Evolutionary conservation across 64 coral and sea anemone species (phyloP).

Genomic region (Pocillopora damicornis): DNA sequence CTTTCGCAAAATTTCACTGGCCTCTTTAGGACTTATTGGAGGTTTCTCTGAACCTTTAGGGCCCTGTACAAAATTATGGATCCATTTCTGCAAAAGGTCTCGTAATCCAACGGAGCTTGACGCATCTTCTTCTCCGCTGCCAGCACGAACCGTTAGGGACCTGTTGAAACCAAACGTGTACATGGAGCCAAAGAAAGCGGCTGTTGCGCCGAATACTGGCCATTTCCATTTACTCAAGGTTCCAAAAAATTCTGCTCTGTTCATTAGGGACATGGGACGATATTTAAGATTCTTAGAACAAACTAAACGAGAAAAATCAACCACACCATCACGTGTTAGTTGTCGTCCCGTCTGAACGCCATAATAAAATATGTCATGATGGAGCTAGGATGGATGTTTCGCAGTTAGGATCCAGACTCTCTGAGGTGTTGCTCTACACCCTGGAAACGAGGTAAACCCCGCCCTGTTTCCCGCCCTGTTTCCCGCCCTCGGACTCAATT

Average conservation of each 20-base stretch:
- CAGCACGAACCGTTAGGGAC: constrained; percentile 51
- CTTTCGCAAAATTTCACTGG: constrained; percentile 68
- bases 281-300: background rate
- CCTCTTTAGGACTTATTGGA: constrained; percentile 76
- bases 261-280: constrained; percentile 42
- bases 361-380: background rate
- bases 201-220: constrained; percentile 80
- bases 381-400: background rate
- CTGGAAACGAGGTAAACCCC: background rate
- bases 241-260: constrained; percentile 72
- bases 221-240: constrained; percentile 88
- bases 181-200: constrained; percentile 84
- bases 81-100: constrained; percentile 85
- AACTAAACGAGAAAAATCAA: background rate
- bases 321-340: background rate
- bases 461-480: background rate
- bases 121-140: constrained; percentile 53
- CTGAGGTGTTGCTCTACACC: background rate
- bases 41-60: constrained; percentile 71
- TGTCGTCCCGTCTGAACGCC: background rate
- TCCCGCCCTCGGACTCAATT: background rate
- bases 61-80: constrained; percentile 78
- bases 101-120: constrained; percentile 56
- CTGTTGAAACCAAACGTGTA: constrained; percentile 78
- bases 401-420: background rate